Percentiles rank a stretch among this genome's conserved stretches.
Conservation (phyloP, 1,140 invertebrate species). For the Brachionus plicatilis region DNA sequence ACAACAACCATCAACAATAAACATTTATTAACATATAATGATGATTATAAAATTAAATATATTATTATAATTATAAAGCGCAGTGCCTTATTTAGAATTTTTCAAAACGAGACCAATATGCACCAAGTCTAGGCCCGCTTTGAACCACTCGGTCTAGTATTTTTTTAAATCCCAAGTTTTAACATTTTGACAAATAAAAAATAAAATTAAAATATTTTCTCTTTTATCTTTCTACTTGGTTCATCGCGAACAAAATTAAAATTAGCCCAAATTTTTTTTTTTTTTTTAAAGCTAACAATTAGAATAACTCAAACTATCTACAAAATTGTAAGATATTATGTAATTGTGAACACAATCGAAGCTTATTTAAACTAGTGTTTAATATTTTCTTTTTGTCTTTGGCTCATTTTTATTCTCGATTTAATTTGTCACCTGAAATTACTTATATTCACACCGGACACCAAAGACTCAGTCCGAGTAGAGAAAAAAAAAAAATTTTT, state of each 20-base stretch:
- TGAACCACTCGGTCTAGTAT: not conserved
- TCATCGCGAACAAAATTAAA: not conserved
- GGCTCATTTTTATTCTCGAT: not conserved
- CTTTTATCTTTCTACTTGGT: not conserved
- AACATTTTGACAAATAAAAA: not conserved
- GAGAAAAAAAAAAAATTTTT: not conserved
- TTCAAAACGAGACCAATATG: not conserved
- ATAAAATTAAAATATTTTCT: not conserved
- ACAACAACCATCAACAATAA: conserved; percentile 36
- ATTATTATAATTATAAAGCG: not conserved
- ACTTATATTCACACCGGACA: not conserved
- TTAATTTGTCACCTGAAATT: not conserved
- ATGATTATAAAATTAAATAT: conserved; percentile 26
- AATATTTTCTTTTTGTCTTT: not conserved
- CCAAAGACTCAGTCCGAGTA: not conserved
- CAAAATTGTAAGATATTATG: not conserved
- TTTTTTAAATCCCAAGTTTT: too few relatives aligned
- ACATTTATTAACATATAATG: conserved; percentile 36
- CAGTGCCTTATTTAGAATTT: not conserved
- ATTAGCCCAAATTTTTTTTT: not conserved
- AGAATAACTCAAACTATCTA: not conserved
- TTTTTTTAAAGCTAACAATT: not conserved
- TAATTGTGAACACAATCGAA: not conserved
- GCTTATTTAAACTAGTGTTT: not conserved
- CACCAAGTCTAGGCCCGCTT: not conserved